Conservation (phyloP, 2,888 invertebrate species). For the Drosophila prolongata region DNA sequence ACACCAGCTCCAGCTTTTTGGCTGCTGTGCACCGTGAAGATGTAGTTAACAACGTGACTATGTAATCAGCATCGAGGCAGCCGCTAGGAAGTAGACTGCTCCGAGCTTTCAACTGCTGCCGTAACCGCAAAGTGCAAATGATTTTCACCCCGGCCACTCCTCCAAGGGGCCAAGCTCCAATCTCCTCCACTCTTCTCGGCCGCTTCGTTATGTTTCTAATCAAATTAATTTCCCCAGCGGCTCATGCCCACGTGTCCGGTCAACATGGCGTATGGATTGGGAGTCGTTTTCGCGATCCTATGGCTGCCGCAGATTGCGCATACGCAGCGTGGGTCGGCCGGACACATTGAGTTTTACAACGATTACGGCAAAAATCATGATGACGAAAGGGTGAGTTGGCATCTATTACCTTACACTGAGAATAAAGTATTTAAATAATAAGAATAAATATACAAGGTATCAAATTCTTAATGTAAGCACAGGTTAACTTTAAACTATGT, state of each 20-base stretch:
- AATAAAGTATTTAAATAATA: neutral
- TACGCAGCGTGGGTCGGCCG: conserved; percentile 63
- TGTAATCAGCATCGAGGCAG: conserved; percentile 66
- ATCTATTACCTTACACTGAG: conserved; percentile 11
- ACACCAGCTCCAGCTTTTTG: conserved; percentile 11
- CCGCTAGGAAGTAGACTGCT: conserved; percentile 68
- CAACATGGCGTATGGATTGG: conserved; percentile 46
- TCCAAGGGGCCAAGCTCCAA: conserved; percentile 10
- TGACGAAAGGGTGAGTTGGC: conserved; percentile 75
- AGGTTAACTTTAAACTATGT: neutral
- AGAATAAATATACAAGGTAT: no score
- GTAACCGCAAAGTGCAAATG: conserved; percentile 52
- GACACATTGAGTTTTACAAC: conserved; percentile 78
- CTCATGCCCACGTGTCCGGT: conserved; percentile 57
- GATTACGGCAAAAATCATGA: conserved; percentile 81
- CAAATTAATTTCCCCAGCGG: conserved; percentile 70
- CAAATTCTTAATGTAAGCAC: neutral
- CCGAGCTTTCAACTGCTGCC: conserved; percentile 33
- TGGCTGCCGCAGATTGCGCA: conserved; percentile 61
- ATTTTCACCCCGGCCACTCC: conserved; percentile 58
- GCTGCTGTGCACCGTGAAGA: conserved; percentile 71
- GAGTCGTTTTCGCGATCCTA: conserved; percentile 8
- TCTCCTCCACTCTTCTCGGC: conserved; percentile 19
- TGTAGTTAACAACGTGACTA: conserved; percentile 80
- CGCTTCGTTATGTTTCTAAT: conserved; percentile 59